Evolutionary conservation across 1,140 invertebrate species (phyloP), one percentile per base, ranked within the genome.

Genomic region (Berghia stephanieae): DNA sequence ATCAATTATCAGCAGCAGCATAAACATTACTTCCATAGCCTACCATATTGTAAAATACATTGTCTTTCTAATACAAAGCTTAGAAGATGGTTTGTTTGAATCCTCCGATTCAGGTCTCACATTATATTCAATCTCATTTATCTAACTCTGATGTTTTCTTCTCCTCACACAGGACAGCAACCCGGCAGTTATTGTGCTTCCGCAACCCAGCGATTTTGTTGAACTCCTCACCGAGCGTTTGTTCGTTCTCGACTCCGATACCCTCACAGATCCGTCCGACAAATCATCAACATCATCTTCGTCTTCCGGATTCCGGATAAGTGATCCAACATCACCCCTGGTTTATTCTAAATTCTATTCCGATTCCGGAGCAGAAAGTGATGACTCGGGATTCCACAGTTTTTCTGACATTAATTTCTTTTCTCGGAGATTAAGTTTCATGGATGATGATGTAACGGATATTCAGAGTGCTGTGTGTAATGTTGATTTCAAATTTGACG

Each of bases 141-240:
- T n/a, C n/a, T n/a, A n/a, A n/a, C n/a, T n/a, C n/a, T n/a, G n/a
- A n/a, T n/a, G n/a, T 40, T 74, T 38, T 43, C 16, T 27, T 24
- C 10, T 74, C 60, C 16, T 66, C 55, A 49, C 66, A 10, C 57
- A 72, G 70, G 52, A 71, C 3, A 52, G 36, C 13, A 67, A 73
- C 21, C 74, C 78, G 36, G 38, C 78, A 40, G 78, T 79, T 24
- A 79, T 79, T 31, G 73, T 76, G 27, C 55, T 79, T 24, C 78
- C 73, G 0, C 68, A 79, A 36, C 74, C 78, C 38, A 60, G 73
- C 24, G 78, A 79, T 44, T 79, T 79, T 69, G 74, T 79, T 21
- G 68, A 79, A 46, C 72, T 79, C 21, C 55, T 79, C 1, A 72
- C 67, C 60, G 73, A 79, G 40, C 44, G 74, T 1, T 34, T 79